phyloP scores from a whole-genome alignment of 1,140 invertebrate genomes.

The Stegodyphus dumicola region DNA sequence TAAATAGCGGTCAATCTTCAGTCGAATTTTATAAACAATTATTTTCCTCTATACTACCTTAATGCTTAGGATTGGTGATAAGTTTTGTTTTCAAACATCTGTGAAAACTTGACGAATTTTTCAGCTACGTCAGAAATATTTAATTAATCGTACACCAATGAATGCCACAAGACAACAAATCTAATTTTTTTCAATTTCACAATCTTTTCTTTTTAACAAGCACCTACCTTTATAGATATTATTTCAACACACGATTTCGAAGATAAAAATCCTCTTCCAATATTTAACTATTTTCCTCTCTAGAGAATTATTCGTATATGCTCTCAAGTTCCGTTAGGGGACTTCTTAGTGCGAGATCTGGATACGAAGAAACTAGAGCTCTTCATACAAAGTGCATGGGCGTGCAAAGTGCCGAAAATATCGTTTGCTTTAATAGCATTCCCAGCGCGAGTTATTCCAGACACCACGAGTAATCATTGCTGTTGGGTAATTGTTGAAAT shows the following conservation, averaged over 20 bases:
- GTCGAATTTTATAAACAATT: too few species aligned
- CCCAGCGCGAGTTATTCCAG: conserved; percentile 7
- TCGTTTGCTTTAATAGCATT: conserved; percentile 47
- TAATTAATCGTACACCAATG: too few species aligned
- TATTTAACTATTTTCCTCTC: neutral
- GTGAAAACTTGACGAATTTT: too few species aligned
- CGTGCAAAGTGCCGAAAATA: conserved; percentile 37
- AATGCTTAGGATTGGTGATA: too few species aligned
- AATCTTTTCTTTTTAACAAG: too few species aligned
- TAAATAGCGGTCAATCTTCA: too few species aligned
- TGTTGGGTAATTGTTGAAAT: conserved; percentile 42
- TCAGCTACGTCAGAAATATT: too few species aligned
- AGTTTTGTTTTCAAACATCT: too few species aligned
- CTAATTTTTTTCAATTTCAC: too few species aligned
- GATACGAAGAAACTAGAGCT: conserved; percentile 13
- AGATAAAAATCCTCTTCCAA: neutral
- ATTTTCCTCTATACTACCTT: too few species aligned
- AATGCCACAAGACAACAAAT: too few species aligned
- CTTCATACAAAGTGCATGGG: conserved; percentile 19
- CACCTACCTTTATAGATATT: neutral
- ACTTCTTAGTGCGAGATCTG: conserved; percentile 32
- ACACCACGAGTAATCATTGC: conserved; percentile 48
- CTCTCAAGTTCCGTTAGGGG: conserved; percentile 13
- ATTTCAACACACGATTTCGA: neutral
- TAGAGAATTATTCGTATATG: neutral